These are phyloP conservation scores for Druon quercuslanigerum DNA, from an alignment of 1,140 invertebrate genomes.

Conservation along the genomic window DNA sequence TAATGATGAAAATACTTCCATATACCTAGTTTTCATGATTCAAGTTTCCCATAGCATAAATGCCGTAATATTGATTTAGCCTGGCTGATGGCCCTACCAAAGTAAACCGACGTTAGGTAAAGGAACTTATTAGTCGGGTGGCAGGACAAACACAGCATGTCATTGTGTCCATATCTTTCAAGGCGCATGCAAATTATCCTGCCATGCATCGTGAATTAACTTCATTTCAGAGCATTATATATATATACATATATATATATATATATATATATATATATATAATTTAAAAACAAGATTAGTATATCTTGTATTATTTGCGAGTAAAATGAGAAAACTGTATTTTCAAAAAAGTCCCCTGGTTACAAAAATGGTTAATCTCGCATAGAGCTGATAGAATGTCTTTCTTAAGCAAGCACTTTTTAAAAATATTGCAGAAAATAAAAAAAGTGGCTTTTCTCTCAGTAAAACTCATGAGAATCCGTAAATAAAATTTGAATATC, in stretches of 20 bases:
- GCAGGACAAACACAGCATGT: slow-evolving; percentile 4
- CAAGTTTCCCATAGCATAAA: slow-evolving; percentile 9
- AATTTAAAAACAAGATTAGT: too few species aligned
- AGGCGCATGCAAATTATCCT: slow-evolving; percentile 18
- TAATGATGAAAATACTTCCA: neutral
- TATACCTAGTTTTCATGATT: neutral
- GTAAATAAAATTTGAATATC: too few species aligned
- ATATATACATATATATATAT: too few species aligned
- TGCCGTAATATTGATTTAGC: slow-evolving; percentile 7
- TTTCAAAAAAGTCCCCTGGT: neutral
- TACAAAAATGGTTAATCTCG: neutral
- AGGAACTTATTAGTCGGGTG: slow-evolving; percentile 28
- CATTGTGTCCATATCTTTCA: slow-evolving; percentile 9
- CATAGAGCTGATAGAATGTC: too few species aligned
- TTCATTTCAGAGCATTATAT: slow-evolving; percentile 2
- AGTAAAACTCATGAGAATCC: too few species aligned
- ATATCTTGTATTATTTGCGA: too few species aligned
- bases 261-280: too few species aligned
- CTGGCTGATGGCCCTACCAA: neutral
- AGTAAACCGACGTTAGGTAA: slow-evolving; percentile 22
- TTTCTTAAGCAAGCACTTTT: too few species aligned
- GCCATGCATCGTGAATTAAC: neutral
- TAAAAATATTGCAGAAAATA: too few species aligned
- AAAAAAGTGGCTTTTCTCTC: too few species aligned
- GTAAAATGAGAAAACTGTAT: too few species aligned